Evolutionary conservation across 2,888 invertebrate genomes (phyloP), one percentile per base, ranked within the genome.

Genomic region (Willowsia nigromaculata): DNA sequence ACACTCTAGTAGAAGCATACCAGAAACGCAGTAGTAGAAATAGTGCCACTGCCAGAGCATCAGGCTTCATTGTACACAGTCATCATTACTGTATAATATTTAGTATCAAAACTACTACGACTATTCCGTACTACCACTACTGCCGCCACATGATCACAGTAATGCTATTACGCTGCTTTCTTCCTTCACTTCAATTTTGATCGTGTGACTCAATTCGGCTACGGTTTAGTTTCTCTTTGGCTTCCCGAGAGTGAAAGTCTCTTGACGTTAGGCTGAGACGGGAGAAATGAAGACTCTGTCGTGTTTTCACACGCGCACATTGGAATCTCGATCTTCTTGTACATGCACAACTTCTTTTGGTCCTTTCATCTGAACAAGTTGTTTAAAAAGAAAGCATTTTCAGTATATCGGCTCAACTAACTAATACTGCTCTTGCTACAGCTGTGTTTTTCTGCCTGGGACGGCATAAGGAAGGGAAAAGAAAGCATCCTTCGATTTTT

Each of bases 181-280:
- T 82, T 47, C 33, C 53, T 83, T 50, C 37, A 18, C 56, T 76
- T 76, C 76, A 78, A 22, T 78, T 85, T 85, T 85, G 62, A 62
- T 30, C 65, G 65, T 65, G 50, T 85, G 85, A 37, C 62, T 76
- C 59, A 11, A 18, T 68, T 80, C 78, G 85, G 78, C 30, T 65
- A 78, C 13, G 27, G 30, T 43, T 85, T 85, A 85, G 85, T 85
- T 85, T 78, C 65, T 33, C 85, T 85, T 65, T 85, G 68, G 78
- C 85, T 78, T 85, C 80, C 65, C 85, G 85, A 85, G 76, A 78
- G 85, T 85, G 85, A 85, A 85, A 85, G 85, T 85, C 85, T 85
- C 85, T 25, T 62, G 53, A 81, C 40, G 65, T 71, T 30, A 25
- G 18, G 78, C 78, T 50, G 76, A 62, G 43, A 84, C 50, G 76